phyloP scores from a whole-genome alignment of 2,113 vertebrate genomes.

The Semnopithecus entellus region DNA sequence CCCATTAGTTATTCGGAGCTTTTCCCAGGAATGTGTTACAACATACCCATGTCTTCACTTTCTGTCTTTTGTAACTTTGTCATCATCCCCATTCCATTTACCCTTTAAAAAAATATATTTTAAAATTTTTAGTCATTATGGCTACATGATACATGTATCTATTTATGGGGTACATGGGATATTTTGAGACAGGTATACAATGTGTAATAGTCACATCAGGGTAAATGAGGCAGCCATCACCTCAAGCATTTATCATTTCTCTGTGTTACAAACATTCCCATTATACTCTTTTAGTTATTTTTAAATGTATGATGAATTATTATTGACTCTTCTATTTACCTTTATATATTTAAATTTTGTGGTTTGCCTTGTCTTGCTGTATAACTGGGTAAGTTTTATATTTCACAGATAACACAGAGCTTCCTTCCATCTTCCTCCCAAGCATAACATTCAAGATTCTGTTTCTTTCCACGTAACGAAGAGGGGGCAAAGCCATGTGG shows the following conservation, averaged over 20 bases:
- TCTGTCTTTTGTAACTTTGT: not conserved
- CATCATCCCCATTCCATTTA: not conserved
- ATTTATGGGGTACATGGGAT: too few species aligned
- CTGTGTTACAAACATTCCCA: too few species aligned
- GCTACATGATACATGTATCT: too few species aligned
- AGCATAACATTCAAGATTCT: not conserved
- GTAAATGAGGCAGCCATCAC: too few species aligned
- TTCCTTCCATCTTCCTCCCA: not conserved
- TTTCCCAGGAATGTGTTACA: not conserved
- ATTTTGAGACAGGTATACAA: too few species aligned
- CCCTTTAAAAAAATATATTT: too few species aligned
- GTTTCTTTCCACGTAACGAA: not conserved
- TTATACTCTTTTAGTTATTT: too few species aligned
- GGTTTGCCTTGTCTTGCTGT: not conserved
- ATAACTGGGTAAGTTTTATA: not conserved
- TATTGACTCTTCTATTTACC: not conserved
- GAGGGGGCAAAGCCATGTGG: not conserved
- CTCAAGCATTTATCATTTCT: too few species aligned
- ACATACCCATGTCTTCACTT: not conserved
- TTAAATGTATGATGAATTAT: too few species aligned
- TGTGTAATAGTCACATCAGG: too few species aligned
- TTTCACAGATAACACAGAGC: not conserved
- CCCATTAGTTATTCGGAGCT: not conserved
- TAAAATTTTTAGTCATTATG: too few species aligned
- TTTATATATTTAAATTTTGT: not conserved